Evolutionary conservation across 2,888 invertebrate species (phyloP).

Genomic region (Aphelenchoides bicaudatus): DNA sequence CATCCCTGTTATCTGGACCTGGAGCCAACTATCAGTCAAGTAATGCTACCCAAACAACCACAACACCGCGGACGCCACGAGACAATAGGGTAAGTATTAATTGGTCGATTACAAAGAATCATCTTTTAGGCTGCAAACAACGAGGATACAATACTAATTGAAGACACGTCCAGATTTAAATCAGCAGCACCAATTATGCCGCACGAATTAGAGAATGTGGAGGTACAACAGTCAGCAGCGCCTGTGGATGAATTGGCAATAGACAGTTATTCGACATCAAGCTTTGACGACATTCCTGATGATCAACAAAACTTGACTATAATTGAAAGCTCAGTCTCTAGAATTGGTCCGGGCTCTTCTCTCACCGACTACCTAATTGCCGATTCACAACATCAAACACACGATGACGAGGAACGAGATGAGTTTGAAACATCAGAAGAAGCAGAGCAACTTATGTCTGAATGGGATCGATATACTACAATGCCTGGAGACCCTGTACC

Average conservation of each 20-base stretch:
- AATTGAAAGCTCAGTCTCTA: too few relatives aligned
- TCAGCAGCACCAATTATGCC: neutral
- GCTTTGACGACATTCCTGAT: neutral
- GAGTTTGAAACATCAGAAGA: neutral
- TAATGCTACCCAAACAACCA: too few relatives aligned
- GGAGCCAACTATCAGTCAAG: too few relatives aligned
- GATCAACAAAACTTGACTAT: slow-evolving; percentile 2
- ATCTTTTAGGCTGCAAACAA: too few relatives aligned
- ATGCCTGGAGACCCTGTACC: neutral
- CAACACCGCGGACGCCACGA: too few relatives aligned
- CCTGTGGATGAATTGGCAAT: neutral
- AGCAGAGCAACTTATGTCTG: neutral
- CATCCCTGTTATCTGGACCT: too few relatives aligned
- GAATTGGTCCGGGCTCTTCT: too few relatives aligned
- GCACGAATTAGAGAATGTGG: neutral
- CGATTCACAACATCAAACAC: neutral
- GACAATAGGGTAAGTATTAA: too few relatives aligned
- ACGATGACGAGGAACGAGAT: neutral
- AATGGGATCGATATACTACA: slow-evolving; percentile 4
- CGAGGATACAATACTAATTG: too few relatives aligned
- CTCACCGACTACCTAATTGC: too few relatives aligned
- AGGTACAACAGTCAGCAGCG: neutral
- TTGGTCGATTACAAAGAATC: too few relatives aligned
- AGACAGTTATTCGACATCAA: slow-evolving; percentile 4
- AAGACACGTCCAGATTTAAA: too few relatives aligned